Evolutionary conservation across 2,113 vertebrate genomes (phyloP), one percentile per base, ranked within the genome.

Genomic region (Acinonyx jubatus): DNA sequence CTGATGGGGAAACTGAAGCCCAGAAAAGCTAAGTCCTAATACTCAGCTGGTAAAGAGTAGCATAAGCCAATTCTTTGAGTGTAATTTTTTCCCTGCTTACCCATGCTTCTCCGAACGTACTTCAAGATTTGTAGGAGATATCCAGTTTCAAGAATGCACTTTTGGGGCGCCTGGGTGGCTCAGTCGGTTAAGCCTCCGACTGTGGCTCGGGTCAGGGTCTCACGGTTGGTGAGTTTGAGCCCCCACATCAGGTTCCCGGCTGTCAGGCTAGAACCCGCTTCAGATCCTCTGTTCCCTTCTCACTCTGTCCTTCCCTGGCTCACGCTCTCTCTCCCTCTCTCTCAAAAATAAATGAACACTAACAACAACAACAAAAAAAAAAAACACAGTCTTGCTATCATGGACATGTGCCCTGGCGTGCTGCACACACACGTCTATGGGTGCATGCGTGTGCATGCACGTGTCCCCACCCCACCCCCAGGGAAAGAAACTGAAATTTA

Each of bases 401-500:
- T 11, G 73, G 74, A 92, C 61, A 38, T 11, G 14, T 48, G 83
- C 2, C 48, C 7, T 33, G 9, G 52, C 27, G 16, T 36, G 50
- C 16, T n/a, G 7, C 27, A 7, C 2, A 2, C n/a, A 10, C 2
- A 0, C 1, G 27, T 73, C 38, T 57, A 3, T 18, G 27, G n/a
- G 4, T 7, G n/a, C 25, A 21, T 4, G 7, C 19, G 19, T 27
- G 15, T 2, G 31, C 31, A 11, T 50, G 1, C 65, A 18, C 29
- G 0, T 1, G 21, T 3, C 3, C 12, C 29, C 13, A 41, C 57
- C 6, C 27, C 1, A 65, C 3, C 7, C 19, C 19, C 50, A n/a
- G 55, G 45, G 79, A 76, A 74, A 41, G 57, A 21, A 90, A 45
- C 29, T 33, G 36, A 65, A 41, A 45, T 50, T 15, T n/a, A 45